Base-by-base conservation (phyloP, 2,797 vertebrate genomes). In the Linurgus olivaceus region DNA sequence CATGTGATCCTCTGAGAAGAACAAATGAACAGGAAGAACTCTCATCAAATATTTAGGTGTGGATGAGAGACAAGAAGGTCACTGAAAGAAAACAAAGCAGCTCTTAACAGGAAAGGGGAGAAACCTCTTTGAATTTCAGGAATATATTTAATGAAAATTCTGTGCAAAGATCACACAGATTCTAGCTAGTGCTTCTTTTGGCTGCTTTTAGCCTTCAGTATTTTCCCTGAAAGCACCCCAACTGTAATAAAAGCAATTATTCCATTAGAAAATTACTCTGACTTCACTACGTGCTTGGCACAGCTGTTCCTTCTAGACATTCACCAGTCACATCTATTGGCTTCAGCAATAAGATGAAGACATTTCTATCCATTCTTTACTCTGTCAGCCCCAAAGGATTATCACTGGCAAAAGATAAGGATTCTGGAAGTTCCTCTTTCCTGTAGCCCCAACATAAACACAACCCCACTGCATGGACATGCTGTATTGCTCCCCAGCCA, bases 1-100 rank as follows among this genome's bases (percentile, higher is more conserved):
- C 44, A 16, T 11, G 45, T 67, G 85, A 75, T 80, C 38, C 20
- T 88, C 42, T 37, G 38, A 78, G 61, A 65, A 62, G 42, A 75
- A 54, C 28, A 93, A 58, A 78, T 48, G 52, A 95, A 68, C 51
- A 91, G 93, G 50, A 90, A 88, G 55, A 65, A 42, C 38, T 31
- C 82, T 90, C 86, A 86, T 93, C 67, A 93, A 91, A 93, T 94
- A 90, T 89, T 94, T 68, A 96, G 29, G 31, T 68, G 40, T 50
- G 67, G 67, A 86, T 59, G 51, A 88, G 54, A 89, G 44, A 58
- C 19, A 65, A 75, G 50, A 66, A 55, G 38, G 51, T 75, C 68
- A 86, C 38, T 18, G 58, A 54, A 66, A 35, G 68, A 78, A 73
- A 86, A 44, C 37, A 82, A 84, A 73, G 65, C 9, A 63, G 58